These are phyloP conservation scores for Heliothis peltigera DNA, from an alignment of 2,888 invertebrate species.

Conservation along the genomic window DNA sequence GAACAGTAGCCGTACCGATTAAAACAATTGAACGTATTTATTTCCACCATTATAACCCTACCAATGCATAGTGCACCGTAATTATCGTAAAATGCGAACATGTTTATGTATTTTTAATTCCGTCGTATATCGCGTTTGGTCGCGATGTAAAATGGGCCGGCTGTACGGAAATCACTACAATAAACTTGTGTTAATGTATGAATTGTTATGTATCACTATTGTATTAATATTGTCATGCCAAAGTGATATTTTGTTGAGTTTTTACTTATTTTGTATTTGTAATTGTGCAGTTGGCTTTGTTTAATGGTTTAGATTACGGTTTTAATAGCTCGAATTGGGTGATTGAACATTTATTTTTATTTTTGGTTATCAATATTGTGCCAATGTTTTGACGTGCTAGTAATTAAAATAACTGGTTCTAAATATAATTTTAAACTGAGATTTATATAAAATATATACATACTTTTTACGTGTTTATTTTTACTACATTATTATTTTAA, in stretches of 20 bases:
- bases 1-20: constrained; percentile 60
- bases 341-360: neutral
- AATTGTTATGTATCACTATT: constrained; percentile 64
- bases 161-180: constrained; percentile 81
- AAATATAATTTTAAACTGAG: too few relatives aligned
- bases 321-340: neutral
- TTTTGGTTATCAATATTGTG: too few relatives aligned
- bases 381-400: too few relatives aligned
- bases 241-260: constrained; percentile 44
- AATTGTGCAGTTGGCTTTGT: constrained; percentile 2
- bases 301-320: neutral
- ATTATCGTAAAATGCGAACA: constrained; percentile 87
- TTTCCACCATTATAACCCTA: constrained; percentile 59
- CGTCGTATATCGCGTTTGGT: constrained; percentile 75
- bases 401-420: too few relatives aligned
- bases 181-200: constrained; percentile 82
- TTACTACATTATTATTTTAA: too few relatives aligned
- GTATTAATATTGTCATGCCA: constrained; percentile 58
- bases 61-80: constrained; percentile 80
- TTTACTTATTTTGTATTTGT: constrained; percentile 15
- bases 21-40: constrained; percentile 66
- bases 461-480: too few relatives aligned
- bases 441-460: too few relatives aligned
- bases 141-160: constrained; percentile 78
- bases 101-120: constrained; percentile 90